Conservation (phyloP, 53 echinoderm and acorn worm species). For the Actinopyga echinites region DNA sequence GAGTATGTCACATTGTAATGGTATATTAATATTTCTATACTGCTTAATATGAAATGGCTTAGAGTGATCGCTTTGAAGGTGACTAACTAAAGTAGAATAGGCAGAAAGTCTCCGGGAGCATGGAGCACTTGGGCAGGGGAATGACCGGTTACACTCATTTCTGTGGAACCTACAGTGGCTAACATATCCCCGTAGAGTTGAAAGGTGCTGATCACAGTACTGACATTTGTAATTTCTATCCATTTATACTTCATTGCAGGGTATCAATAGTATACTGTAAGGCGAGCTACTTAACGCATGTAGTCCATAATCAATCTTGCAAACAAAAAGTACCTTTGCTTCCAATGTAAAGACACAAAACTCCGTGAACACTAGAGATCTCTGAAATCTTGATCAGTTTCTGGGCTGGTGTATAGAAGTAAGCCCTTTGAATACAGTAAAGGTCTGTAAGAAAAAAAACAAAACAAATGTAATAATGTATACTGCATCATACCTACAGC, state of each 20-base stretch:
- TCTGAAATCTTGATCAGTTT: no score
- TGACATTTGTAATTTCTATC: neutral
- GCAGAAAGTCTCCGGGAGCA: neutral
- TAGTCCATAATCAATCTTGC: no score
- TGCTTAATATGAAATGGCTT: neutral
- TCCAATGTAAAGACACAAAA: no score
- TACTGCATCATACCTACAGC: no score
- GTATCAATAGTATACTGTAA: no score
- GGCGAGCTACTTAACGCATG: no score
- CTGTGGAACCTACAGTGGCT: slow-evolving; percentile 17
- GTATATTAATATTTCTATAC: slow-evolving; percentile 21
- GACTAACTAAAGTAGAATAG: neutral
- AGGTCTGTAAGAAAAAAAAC: no score
- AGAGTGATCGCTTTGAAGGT: neutral
- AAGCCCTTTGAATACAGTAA: no score
- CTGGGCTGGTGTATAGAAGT: no score
- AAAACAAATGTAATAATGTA: no score
- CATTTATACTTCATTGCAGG: neutral
- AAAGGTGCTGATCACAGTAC: slow-evolving; percentile 15
- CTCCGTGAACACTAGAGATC: no score
- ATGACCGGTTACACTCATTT: slow-evolving; percentile 23
- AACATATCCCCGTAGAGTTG: slow-evolving; percentile 12
- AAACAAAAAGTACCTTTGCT: no score
- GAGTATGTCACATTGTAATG: neutral
- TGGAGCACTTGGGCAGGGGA: slow-evolving; percentile 13